Percentiles rank a stretch among this genome's conserved stretches.
Conservation (phyloP, 2,113 vertebrate genomes). For the Tapirus terrestris region DNA sequence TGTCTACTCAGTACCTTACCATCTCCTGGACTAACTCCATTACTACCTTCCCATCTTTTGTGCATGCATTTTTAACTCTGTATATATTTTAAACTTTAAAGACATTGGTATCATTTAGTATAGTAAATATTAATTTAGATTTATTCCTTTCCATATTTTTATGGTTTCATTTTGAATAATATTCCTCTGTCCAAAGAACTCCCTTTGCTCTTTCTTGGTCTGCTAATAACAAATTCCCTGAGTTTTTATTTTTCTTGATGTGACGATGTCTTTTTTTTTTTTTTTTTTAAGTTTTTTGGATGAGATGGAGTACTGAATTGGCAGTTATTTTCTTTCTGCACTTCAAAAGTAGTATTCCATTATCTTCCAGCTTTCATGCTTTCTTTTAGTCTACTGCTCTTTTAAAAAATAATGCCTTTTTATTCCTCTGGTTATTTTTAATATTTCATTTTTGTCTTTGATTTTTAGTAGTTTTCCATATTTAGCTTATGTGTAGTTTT, state of each 20-base stretch:
- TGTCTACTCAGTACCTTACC: neutral
- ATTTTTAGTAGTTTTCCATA: neutral
- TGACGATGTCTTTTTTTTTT: neutral
- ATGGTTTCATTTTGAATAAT: neutral
- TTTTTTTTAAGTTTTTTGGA: neutral
- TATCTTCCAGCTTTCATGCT: neutral
- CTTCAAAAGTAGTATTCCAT: neutral
- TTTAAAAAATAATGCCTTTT: neutral
- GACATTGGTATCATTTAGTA: neutral
- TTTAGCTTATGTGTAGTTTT: neutral
- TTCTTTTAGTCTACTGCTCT: neutral
- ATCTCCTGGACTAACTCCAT: neutral
- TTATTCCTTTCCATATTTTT: neutral
- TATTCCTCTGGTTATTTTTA: neutral
- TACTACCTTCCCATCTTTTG: neutral
- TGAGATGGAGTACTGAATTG: neutral
- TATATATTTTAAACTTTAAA: neutral
- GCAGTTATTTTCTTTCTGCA: neutral
- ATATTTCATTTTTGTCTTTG: neutral
- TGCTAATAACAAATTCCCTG: neutral
- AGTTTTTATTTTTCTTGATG: slow-evolving; percentile 8
- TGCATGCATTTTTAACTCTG: neutral
- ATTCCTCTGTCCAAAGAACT: neutral
- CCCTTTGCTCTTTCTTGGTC: neutral
- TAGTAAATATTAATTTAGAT: neutral